These are phyloP conservation scores for Chrysolina haemoptera DNA, from an alignment of 2,888 invertebrate species.

Conservation along the genomic window DNA sequence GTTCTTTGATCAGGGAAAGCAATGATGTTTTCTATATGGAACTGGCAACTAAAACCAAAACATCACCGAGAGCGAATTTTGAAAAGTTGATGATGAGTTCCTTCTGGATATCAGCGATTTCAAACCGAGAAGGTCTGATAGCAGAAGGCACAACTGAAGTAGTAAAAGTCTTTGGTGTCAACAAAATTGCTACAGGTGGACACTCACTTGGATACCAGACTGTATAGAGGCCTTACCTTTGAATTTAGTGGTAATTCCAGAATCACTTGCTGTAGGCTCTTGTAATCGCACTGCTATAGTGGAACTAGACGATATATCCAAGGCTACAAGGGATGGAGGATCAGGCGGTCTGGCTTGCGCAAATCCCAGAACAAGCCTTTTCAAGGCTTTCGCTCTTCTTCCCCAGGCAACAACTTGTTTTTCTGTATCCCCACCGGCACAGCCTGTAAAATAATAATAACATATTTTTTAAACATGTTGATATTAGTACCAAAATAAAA, in stretches of 20 bases:
- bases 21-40: too few species aligned
- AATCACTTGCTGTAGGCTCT: conserved; percentile 80
- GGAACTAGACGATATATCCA: conserved; percentile 84
- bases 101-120: too few species aligned
- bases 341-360: conserved; percentile 89
- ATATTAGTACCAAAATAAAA: too few species aligned
- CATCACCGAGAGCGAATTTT: too few species aligned
- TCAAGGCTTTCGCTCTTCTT: conserved; percentile 83
- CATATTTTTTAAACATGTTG: neutral
- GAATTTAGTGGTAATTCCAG: conserved; percentile 90
- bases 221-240: conserved; percentile 77
- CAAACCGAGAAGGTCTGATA: too few species aligned
- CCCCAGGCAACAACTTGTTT: conserved; percentile 93
- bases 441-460: conserved; percentile 70
- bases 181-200: too few species aligned
- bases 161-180: too few species aligned
- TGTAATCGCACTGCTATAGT: conserved; percentile 78
- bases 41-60: too few species aligned
- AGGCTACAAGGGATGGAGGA: conserved; percentile 83
- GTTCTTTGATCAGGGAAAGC: too few species aligned
- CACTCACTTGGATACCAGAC: neutral
- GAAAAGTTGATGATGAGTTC: too few species aligned
- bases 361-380: conserved; percentile 86
- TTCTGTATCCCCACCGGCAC: conserved; percentile 82
- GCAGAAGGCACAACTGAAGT: too few species aligned